Percentiles rank a stretch among this genome's conserved stretches.
These are phyloP conservation scores for Samia ricini DNA, from an alignment of 1,140 invertebrate genomes.

Conservation along the genomic window DNA sequence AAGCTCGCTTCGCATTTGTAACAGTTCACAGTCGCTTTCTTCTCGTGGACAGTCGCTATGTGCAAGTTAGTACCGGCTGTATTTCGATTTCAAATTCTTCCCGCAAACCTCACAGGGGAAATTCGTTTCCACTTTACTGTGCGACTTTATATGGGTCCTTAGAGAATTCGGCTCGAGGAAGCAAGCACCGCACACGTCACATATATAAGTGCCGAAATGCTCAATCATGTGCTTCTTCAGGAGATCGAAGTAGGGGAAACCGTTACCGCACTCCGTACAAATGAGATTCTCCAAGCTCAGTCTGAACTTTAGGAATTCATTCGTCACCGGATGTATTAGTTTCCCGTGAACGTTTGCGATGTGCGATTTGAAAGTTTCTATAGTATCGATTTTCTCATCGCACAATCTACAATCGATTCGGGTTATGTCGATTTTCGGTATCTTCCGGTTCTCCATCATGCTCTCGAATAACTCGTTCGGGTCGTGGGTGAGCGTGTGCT, in stretches of 20 bases:
- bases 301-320: constrained; percentile 44
- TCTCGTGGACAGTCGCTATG: constrained; percentile 56
- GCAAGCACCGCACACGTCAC: constrained; percentile 62
- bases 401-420: constrained; percentile 63
- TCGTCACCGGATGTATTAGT: constrained; percentile 26
- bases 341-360: constrained; percentile 40
- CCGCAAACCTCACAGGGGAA: constrained; percentile 63
- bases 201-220: constrained; percentile 61
- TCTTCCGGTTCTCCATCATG: constrained; percentile 57
- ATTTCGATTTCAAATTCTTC: constrained; percentile 63
- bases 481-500: constrained; percentile 54
- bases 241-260: constrained; percentile 55
- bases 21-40: constrained; percentile 59
- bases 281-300: constrained; percentile 32
- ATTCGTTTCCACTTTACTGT: constrained; percentile 53
- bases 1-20: constrained; percentile 64
- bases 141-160: constrained; percentile 52
- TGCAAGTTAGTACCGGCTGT: constrained; percentile 57
- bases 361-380: constrained; percentile 50
- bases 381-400: constrained; percentile 49
- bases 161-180: constrained; percentile 55
- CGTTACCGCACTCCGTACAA: constrained; percentile 39
- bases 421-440: constrained; percentile 66
- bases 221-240: constrained; percentile 65
- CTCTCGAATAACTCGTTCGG: constrained; percentile 49